phyloP scores from a whole-genome alignment of 2,888 invertebrate species.

The Anaspis maculata region DNA sequence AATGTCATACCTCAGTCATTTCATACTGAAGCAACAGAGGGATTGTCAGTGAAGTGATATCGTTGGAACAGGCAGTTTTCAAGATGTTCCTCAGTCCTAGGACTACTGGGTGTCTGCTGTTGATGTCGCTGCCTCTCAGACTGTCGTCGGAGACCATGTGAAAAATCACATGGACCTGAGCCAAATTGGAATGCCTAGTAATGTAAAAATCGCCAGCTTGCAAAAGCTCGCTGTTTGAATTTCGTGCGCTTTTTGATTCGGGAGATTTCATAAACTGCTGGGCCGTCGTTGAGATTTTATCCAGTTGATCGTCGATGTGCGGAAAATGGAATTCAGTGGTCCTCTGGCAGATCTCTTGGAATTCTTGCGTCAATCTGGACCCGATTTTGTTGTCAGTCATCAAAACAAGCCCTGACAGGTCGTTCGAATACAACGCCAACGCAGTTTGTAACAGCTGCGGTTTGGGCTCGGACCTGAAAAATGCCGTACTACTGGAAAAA shows the following conservation, averaged over 20 bases:
- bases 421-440: constrained; percentile 86
- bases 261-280: constrained; percentile 28
- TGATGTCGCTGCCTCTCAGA: constrained; percentile 67
- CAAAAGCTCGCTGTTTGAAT: constrained; percentile 48
- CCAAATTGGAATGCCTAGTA: constrained; percentile 86
- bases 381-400: constrained; percentile 55
- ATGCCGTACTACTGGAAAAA: too few relatives aligned
- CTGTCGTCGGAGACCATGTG: constrained; percentile 87
- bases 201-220: constrained; percentile 80
- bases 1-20: constrained; percentile 71
- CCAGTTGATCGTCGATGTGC: constrained; percentile 76
- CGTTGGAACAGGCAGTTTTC: constrained; percentile 90
- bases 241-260: constrained; percentile 19
- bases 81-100: constrained; percentile 90
- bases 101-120: constrained; percentile 92
- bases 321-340: constrained; percentile 95
- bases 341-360: constrained; percentile 61
- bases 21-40: constrained; percentile 89
- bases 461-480: constrained; percentile 49
- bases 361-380: constrained; percentile 45
- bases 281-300: constrained; percentile 48
- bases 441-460: constrained; percentile 87
- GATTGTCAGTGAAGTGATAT: constrained; percentile 86
- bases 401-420: constrained; percentile 80
- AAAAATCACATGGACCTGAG: constrained; percentile 91